Evolutionary conservation across 2,797 vertebrate genomes (phyloP), one percentile per base, ranked within the genome.

Genomic region (Bradypus variegatus): DNA sequence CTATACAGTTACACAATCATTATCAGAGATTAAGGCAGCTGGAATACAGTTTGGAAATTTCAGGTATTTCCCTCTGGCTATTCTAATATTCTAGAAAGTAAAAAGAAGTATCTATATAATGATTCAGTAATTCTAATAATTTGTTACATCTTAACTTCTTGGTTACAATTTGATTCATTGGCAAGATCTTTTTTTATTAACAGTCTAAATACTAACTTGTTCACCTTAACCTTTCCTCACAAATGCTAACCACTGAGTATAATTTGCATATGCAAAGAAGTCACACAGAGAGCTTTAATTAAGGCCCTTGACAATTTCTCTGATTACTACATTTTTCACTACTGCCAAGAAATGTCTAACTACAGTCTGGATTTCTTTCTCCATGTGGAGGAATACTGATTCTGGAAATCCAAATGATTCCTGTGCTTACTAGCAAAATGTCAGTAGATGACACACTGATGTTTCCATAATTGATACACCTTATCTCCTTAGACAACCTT

Each of bases 251-350:
- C 60, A 89, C 12, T 31, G 75, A 92, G 33, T 19, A 27, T 86
- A 93, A 94, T 94, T 92, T 95, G 50, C 82, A 75, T 83, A 94
- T 65, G 76, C 48, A 79, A 94, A 94, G 89, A 38, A 89, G 72
- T 89, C 41, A 84, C 58, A 72, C 33, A 45, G 87, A 92, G 78
- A 95, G 50, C 15, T 36, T 85, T 75, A 87, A 93, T 96, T 94
- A 95, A 85, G 14, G 41, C 33, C 23, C 55, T 23, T 81, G 82
- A 80, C 88, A 94, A 80, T 38, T 86, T 77, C 45, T 92, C 65
- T 94, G 67, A 91, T 94, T 80, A 92, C 81, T 93, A 31, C 23
- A 53, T 87, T 95, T 94, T 91, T 55, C 78, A 86, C 33, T 36
- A 70, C n/a, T 67, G 88, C 65, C 45, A 86, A 88, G 94, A 83